Evolutionary conservation across 2,797 vertebrate genomes (phyloP), one percentile per base, ranked within the genome.

Genomic region (Manis pentadactyla): DNA sequence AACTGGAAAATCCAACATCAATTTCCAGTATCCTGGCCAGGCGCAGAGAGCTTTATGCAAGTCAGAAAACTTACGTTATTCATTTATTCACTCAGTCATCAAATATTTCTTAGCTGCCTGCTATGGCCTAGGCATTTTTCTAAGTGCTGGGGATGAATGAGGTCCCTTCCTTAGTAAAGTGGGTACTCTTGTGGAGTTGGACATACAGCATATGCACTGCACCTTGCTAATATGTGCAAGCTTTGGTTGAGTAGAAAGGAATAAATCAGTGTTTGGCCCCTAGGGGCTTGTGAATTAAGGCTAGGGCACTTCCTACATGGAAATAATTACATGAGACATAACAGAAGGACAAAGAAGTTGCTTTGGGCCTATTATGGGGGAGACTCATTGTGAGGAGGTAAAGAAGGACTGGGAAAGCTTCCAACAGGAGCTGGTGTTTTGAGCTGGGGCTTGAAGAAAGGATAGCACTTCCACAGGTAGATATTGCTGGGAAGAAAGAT

Each of bases 351-450:
- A n/a, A 83, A 90, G 46, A 92, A 42, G 39, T 82, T 68, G 18
- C 68, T 95, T 49, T 31, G 57, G 21, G 68, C 63, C 17, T 82
- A 51, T 73, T 75, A 49, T 77, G 55, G 83, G 19, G 69, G 37
- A 85, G 71, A 77, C 7, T 87, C 57, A 55, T 12, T 37, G 31
- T n/a, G 39, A 29, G 19, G 23, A 11, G 46, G n/a, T 46, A n/a
- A 23, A 9, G 14, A 59, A 51, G 11, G 23, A 39, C 53, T 68
- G 15, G 86, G 37, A 85, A 82, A 9, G 21, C 61, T 92, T 71
- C 87, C 75, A 49, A 61, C 63, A 92, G 66, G 23, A 90, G 34
- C n/a, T 91, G 53, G 17, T 34, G 42, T 87, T 94, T 91, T 83
- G 66, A 53, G 29, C 34, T 61, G 14, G 53, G n/a, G 10, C 9